These are phyloP conservation scores for Nomada fucata DNA, from an alignment of 2,888 invertebrate species.

Conservation along the genomic window DNA sequence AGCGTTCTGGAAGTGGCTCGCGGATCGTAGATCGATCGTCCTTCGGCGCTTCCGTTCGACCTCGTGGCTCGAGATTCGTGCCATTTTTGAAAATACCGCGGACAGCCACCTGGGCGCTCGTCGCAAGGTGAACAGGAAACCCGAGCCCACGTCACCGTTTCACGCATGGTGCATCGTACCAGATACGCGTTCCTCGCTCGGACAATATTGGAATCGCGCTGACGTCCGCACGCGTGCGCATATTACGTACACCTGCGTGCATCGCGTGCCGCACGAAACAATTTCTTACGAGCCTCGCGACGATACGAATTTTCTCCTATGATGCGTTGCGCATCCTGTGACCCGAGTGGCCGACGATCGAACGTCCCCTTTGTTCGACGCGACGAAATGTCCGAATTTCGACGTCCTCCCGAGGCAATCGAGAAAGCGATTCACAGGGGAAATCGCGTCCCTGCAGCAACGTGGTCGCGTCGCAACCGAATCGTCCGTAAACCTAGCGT, in stretches of 20 bases:
- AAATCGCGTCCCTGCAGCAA: background rate
- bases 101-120: slow-evolving; percentile 3
- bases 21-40: slow-evolving; percentile 1
- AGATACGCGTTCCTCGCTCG: slow-evolving; percentile 20
- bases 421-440: background rate
- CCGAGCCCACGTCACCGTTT: slow-evolving; percentile 50
- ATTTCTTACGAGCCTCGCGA: background rate
- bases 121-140: slow-evolving; percentile 66
- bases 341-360: background rate
- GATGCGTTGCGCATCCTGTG: no score
- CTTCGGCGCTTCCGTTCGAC: slow-evolving; percentile 3
- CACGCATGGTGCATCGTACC: slow-evolving; percentile 18
- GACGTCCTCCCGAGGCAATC: background rate
- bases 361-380: no score
- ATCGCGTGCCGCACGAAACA: background rate
- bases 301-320: background rate
- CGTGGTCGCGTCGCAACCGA: background rate
- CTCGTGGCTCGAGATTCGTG: background rate
- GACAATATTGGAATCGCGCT: slow-evolving; percentile 5
- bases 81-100: slow-evolving; percentile 53
- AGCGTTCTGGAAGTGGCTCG: background rate
- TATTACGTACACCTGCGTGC: background rate
- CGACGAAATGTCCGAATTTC: background rate
- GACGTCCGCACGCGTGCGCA: no score
- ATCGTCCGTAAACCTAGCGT: background rate